Evolutionary conservation across 2,888 invertebrate genomes (phyloP), one percentile per base, ranked within the genome.

Genomic region (Tyria jacobaeae): DNA sequence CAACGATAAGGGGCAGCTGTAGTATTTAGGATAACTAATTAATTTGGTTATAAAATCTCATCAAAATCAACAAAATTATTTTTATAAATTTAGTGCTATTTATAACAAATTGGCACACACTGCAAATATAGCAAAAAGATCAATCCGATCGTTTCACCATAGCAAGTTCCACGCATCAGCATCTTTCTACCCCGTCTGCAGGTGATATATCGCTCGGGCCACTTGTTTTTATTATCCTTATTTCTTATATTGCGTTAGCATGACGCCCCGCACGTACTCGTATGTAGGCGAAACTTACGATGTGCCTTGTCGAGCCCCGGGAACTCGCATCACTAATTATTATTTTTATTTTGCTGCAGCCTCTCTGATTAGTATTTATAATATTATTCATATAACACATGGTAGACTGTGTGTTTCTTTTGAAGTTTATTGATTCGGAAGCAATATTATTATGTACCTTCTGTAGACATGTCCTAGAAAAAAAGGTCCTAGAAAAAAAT

Each of bases 271-370:
- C 70, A 63, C 71, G 79, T 85, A 86, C 70, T 62, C 71, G 79
- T 85, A 86, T 82, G 84, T 85, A 44, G 44, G 44, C 86, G 80
- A 86, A 80, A 83, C 71, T 79, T 83, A 84, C 44, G 44, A 44
- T 44, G 44, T 44, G 44, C 21, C 44, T 70, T 71, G 70, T 74
- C 73, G 73, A 76, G 71, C 70, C 77, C 68, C 78, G 79, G 78
- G 77, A 79, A 72, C 79, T 81, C 85, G 72, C 88, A 82, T 84
- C 86, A 83, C 86, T 89, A 86, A 84, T 87, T 84, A 82, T 85
- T 84, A 78, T 81, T 81, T 76, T 82, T 82, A 66, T 71, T 68
- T 59, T 53, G 58, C 21, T 15, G 41, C 37, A 53, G 15, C 56
- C 47, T 68, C 62, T 71, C 47, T 60, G 57, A 74, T 71, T 53